Evolutionary conservation across 1,140 invertebrate genomes (phyloP).

Genomic region (Plectrocnemia conspersa): DNA sequence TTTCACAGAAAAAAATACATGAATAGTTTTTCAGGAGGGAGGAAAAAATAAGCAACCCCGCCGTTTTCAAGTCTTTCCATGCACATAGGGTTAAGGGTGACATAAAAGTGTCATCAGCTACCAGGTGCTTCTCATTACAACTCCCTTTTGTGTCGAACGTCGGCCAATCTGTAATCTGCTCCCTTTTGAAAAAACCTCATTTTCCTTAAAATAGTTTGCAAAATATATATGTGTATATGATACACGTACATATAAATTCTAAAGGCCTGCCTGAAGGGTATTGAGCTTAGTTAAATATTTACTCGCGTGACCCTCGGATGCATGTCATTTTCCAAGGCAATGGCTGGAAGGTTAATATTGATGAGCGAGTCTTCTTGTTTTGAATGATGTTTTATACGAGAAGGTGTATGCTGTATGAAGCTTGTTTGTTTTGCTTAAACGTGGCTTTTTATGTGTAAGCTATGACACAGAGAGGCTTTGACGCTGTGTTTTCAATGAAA

Average conservation of each 20-base stretch:
- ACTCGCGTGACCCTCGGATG: neutral
- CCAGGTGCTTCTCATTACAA: constrained; percentile 6
- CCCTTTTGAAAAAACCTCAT: too few species aligned
- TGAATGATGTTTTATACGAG: neutral
- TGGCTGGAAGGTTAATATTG: constrained; percentile 23
- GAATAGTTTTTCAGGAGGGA: too few species aligned
- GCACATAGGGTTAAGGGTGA: neutral
- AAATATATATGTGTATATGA: too few species aligned
- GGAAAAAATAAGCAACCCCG: too few species aligned
- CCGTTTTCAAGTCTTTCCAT: too few species aligned
- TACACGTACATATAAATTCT: too few species aligned
- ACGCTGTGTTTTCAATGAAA: constrained; percentile 6
- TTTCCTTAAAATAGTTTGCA: too few species aligned
- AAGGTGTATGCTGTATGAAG: neutral
- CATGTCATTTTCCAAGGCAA: constrained; percentile 14
- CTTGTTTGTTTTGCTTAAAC: constrained; percentile 10
- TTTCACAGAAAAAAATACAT: too few species aligned
- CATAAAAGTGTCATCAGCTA: constrained; percentile 5
- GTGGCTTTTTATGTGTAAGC: neutral
- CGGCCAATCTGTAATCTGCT: too few species aligned
- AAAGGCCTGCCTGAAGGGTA: neutral
- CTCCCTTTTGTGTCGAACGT: neutral
- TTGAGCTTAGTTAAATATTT: constrained; percentile 6
- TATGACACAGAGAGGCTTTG: neutral
- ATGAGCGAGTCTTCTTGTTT: constrained; percentile 10